phyloP scores from a whole-genome alignment of 1,140 invertebrate genomes.

The Drosophila sechellia region DNA sequence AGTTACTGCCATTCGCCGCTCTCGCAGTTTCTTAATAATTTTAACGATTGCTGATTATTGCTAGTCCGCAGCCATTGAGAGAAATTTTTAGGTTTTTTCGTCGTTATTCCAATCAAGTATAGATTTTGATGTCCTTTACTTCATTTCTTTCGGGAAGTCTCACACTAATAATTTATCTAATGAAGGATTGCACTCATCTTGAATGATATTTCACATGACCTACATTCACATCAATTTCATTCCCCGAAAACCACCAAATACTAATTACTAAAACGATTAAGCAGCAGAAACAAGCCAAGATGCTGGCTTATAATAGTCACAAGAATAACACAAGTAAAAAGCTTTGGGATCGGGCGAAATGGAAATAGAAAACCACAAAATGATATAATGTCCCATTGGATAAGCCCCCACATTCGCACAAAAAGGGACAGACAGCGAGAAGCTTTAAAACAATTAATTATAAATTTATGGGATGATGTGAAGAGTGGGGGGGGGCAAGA shows the following conservation, averaged over 20 bases:
- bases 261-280: slow-evolving; percentile 75
- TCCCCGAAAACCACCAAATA: slow-evolving; percentile 29
- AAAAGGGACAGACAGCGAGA: slow-evolving; percentile 42
- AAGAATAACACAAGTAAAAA: slow-evolving; percentile 30
- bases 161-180: slow-evolving; percentile 6
- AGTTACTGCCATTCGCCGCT: slow-evolving; percentile 28
- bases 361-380: slow-evolving; percentile 70
- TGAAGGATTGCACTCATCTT: neutral
- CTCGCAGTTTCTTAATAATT: slow-evolving; percentile 35
- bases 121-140: neutral
- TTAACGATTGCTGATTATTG: slow-evolving; percentile 38
- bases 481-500: slow-evolving; percentile 3
- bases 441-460: slow-evolving; percentile 83
- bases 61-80: neutral
- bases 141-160: too few species aligned
- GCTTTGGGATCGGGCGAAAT: slow-evolving; percentile 29
- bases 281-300: slow-evolving; percentile 18
- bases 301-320: slow-evolving; percentile 49
- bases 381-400: slow-evolving; percentile 58
- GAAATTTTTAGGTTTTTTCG: neutral
- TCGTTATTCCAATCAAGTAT: neutral
- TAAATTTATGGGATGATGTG: slow-evolving; percentile 70
- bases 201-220: slow-evolving; percentile 16
- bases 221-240: slow-evolving; percentile 21
- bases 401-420: slow-evolving; percentile 19